Percentiles rank a stretch among this genome's conserved stretches.
Evolutionary conservation across 2,113 vertebrate species (phyloP).

Genomic region (Merops nubicus): DNA sequence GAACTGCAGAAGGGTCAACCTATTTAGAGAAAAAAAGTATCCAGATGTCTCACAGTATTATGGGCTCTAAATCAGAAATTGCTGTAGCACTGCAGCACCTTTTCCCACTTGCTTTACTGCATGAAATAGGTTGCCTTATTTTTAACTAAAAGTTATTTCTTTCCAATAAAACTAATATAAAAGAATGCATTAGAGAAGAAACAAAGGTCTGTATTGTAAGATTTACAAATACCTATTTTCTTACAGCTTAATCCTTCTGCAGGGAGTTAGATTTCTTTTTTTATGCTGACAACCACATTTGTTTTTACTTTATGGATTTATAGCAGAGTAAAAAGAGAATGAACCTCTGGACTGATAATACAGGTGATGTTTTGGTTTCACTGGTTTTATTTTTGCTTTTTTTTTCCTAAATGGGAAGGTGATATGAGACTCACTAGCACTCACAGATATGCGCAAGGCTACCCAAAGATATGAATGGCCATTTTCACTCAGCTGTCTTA

Average conservation of each 20-base stretch:
- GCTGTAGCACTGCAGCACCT: background rate
- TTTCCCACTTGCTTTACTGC: background rate
- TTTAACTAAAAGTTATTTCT: background rate
- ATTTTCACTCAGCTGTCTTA: background rate
- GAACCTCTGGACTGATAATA: background rate
- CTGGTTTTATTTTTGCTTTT: background rate
- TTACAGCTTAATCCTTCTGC: background rate
- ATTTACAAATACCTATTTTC: background rate
- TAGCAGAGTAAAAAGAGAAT: background rate
- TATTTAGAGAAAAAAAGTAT: background rate
- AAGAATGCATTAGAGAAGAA: background rate
- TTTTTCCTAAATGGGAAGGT: background rate
- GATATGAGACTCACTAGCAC: background rate
- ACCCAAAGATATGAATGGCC: background rate
- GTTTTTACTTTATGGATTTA: background rate
- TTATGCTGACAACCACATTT: background rate
- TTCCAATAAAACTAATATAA: background rate
- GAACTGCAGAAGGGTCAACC: slow-evolving; percentile 21
- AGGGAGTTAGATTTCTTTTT: background rate
- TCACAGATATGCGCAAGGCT: background rate
- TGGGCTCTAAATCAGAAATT: background rate
- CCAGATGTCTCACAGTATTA: slow-evolving; percentile 22
- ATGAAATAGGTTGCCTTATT: background rate
- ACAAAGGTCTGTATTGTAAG: background rate
- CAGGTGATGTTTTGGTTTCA: background rate